phyloP scores from a whole-genome alignment of 2,113 vertebrate species.

The Gallinago undulata region DNA sequence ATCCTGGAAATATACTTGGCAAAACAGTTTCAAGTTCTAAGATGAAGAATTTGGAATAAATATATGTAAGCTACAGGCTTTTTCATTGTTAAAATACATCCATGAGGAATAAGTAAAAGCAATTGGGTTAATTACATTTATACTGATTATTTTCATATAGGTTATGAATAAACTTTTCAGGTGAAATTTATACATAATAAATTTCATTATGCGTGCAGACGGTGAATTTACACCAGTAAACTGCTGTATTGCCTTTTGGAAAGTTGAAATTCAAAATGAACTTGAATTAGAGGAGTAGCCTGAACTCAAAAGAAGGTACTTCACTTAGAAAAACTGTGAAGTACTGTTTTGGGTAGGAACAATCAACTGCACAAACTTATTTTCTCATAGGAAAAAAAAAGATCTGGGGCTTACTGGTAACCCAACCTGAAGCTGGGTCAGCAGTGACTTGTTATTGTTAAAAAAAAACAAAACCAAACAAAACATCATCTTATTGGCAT shows the following conservation, averaged over 20 bases:
- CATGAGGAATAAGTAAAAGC: neutral
- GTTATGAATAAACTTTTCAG: neutral
- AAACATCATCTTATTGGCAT: neutral
- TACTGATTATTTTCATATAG: neutral
- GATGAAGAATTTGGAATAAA: neutral
- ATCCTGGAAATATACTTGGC: neutral
- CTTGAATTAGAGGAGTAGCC: neutral
- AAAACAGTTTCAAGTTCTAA: neutral
- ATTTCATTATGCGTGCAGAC: neutral
- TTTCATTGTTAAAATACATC: neutral
- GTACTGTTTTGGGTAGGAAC: neutral
- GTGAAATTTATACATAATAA: neutral
- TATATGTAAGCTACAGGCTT: neutral
- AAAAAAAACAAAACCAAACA: neutral
- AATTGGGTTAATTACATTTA: neutral
- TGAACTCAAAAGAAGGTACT: neutral
- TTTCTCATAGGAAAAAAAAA: neutral
- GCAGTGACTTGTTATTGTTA: neutral
- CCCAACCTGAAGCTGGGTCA: neutral
- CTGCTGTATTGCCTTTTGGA: neutral
- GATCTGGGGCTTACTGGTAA: neutral
- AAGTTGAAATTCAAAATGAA: neutral
- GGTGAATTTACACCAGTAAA: neutral
- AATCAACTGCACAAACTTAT: neutral
- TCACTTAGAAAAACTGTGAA: neutral